These are phyloP conservation scores for Poecile atricapillus DNA, from an alignment of 2,113 vertebrate genomes.

Conservation along the genomic window DNA sequence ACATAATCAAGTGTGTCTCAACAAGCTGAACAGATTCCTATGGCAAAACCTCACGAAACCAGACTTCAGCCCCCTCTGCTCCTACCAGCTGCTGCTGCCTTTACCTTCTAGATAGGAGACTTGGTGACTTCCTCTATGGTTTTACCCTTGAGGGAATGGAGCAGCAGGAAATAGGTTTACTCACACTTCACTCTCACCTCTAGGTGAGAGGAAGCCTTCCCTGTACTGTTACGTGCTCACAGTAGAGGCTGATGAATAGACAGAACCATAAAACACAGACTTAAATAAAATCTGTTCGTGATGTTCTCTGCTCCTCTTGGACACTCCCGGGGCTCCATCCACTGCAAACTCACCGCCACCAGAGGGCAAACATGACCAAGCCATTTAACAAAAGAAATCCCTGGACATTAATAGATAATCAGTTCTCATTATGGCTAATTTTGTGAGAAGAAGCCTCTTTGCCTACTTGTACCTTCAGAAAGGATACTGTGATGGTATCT, in stretches of 20 bases:
- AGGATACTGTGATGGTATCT: background rate
- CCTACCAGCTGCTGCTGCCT: background rate
- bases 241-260: background rate
- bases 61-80: background rate
- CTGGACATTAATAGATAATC: background rate
- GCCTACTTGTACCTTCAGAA: background rate
- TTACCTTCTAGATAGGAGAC: background rate
- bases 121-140: background rate
- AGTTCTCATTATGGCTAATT: background rate
- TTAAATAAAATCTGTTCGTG: background rate
- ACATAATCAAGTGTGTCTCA: background rate
- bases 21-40: background rate
- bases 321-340: background rate
- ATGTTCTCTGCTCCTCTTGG: background rate
- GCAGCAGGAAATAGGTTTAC: background rate
- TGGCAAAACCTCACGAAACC: background rate
- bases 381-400: background rate
- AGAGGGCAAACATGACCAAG: constrained; percentile 28
- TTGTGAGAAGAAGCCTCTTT: background rate
- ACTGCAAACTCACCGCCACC: background rate
- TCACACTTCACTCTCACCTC: background rate
- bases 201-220: background rate
- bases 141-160: background rate
- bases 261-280: background rate
- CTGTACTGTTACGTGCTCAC: background rate